phyloP scores from a whole-genome alignment of 2,797 vertebrate genomes.

The Rhincodon typus region DNA sequence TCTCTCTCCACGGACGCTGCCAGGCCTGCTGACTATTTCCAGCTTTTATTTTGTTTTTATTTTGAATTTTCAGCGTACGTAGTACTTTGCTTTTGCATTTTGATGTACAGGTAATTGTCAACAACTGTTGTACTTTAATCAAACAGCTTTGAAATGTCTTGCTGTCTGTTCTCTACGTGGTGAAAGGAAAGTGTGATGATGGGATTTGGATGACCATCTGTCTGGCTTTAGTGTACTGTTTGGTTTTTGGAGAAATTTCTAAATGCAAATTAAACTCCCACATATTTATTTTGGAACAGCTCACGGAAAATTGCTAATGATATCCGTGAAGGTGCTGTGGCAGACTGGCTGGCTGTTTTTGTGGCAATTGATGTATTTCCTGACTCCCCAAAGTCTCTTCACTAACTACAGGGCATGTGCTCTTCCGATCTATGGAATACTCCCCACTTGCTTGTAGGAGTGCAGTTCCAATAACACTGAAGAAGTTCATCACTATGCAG shows the following conservation, averaged over 20 bases:
- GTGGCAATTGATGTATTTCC: background rate
- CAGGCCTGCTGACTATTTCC: too few relatives aligned
- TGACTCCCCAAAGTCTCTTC: background rate
- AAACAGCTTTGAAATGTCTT: background rate
- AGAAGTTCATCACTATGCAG: background rate
- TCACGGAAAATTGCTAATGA: background rate
- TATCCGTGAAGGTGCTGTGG: background rate
- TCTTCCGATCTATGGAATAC: background rate
- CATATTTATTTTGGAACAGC: background rate
- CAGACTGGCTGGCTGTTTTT: background rate
- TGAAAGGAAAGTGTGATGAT: background rate
- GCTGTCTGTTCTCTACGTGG: background rate
- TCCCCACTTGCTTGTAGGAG: background rate
- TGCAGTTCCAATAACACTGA: background rate
- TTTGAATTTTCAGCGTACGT: too few relatives aligned
- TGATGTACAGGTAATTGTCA: too few relatives aligned
- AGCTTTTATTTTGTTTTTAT: too few relatives aligned
- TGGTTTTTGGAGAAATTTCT: background rate
- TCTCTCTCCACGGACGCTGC: too few relatives aligned
- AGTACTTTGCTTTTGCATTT: too few relatives aligned
- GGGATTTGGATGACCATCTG: background rate
- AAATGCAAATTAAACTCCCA: background rate
- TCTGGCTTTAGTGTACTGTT: background rate
- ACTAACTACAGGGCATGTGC: background rate
- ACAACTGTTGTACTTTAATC: too few relatives aligned